These are phyloP conservation scores for Actinia equina DNA, from an alignment of 64 coral and sea anemone species.

Conservation along the genomic window DNA sequence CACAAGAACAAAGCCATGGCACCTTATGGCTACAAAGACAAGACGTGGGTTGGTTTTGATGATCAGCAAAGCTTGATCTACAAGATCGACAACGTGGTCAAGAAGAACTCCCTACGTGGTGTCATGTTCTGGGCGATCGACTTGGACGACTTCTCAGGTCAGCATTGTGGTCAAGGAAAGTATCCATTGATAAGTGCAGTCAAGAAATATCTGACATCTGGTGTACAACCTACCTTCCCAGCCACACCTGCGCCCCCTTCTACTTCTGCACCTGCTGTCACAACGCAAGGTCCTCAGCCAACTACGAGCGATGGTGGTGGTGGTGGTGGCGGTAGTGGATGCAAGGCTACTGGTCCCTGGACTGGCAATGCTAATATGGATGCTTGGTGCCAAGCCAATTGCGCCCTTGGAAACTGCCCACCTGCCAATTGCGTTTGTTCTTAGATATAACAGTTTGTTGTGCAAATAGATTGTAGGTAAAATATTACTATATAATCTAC, in stretches of 20 bases:
- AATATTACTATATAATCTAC: too few species aligned
- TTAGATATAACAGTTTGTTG: too few species aligned
- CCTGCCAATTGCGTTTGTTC: neutral
- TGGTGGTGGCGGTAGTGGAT: neutral
- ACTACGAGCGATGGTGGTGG: neutral
- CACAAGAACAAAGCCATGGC: constrained; percentile 58
- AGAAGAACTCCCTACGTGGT: constrained; percentile 51
- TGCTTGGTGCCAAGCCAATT: constrained; percentile 54
- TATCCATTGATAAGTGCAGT: constrained; percentile 74
- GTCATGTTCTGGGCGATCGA: constrained; percentile 74
- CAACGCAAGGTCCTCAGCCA: neutral
- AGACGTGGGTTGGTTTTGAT: constrained; percentile 61
- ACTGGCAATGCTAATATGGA: constrained; percentile 64
- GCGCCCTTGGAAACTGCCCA: constrained; percentile 40
- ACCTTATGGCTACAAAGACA: constrained; percentile 58
- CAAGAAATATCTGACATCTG: constrained; percentile 40
- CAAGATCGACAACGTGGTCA: constrained; percentile 53
- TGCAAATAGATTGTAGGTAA: too few species aligned
- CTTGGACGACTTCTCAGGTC: constrained; percentile 56
- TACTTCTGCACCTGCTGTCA: neutral
- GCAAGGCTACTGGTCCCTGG: constrained; percentile 58
- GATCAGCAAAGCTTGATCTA: constrained; percentile 50
- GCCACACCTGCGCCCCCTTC: constrained; percentile 22
- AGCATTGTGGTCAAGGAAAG: constrained; percentile 62
- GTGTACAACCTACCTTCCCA: constrained; percentile 43